Percentiles rank a stretch among this genome's conserved stretches.
Evolutionary conservation across 2,113 vertebrate species (phyloP).

Genomic region (Turnix velox): DNA sequence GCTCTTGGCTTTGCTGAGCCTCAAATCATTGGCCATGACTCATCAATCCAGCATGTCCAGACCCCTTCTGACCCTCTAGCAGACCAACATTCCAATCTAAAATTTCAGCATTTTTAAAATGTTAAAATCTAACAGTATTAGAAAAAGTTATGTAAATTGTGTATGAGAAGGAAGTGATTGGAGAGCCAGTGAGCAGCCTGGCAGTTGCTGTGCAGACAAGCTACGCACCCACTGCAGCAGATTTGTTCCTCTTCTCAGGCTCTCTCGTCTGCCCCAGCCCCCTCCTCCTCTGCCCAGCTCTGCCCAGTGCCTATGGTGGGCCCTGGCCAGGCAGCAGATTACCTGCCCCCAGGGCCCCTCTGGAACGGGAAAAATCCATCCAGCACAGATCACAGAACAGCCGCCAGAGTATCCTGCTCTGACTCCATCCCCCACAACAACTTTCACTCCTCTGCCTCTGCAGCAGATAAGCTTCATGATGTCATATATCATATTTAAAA

Average conservation of each 20-base stretch:
- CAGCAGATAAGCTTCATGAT: not conserved
- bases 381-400: not conserved
- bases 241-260: not conserved
- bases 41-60: not conserved
- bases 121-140: not conserved
- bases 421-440: not conserved
- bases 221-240: not conserved
- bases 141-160: not conserved
- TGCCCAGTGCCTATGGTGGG: rapidly evolving
- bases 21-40: not conserved
- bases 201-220: not conserved
- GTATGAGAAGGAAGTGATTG: not conserved
- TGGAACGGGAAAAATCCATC: not conserved
- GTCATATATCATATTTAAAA: not conserved
- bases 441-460: not conserved
- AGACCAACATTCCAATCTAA: not conserved
- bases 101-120: not conserved
- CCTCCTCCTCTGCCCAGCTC: not conserved
- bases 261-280: not conserved
- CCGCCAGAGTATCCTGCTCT: not conserved
- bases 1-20: not conserved
- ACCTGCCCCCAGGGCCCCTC: not conserved
- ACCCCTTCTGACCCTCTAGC: not conserved
- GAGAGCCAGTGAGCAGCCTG: not conserved
- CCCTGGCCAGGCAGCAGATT: not conserved